Base-by-base conservation (phyloP, 1,140 invertebrate genomes). In the Brachionus asplanchnoidis region DNA sequence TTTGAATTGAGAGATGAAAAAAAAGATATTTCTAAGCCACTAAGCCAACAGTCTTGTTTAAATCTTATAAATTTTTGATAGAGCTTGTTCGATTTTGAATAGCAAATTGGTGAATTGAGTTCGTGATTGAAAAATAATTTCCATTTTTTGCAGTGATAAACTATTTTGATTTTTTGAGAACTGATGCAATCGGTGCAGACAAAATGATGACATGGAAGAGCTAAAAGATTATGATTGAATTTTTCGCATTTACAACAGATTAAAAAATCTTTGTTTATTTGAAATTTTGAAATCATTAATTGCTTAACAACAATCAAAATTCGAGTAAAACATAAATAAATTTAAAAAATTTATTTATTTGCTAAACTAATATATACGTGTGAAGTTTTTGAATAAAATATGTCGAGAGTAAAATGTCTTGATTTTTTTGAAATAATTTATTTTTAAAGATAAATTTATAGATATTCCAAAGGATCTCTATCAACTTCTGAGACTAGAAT, bases 381-480 rank as follows among this genome's bases (percentile, higher is more conserved):
- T 6, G 32, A 36, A 36, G 32, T 36, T 50, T 50, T 50, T 50
- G 46, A 50, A 14, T 50, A 14, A n/a, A n/a, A 14, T 50, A 50
- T 66, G 20, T 66, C 17, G 26, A 66, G 11, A 32, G 3, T 26
- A 26, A 66, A 66, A 66, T 23, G 60, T 32, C 26, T 26, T 12
- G 17, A 26, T 26, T 66, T 66, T 28, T 66, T 26, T 17, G 1
- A 6, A 66, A 23, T 66, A 17, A 32, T 66, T 66, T 66, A 53
- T 53, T 53, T 53, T 17, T 53, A 23, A 28, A 66, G 11, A 5
- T 36, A 32, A n/a, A n/a, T 75, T 65, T 83, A 83, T 28, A 83
- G 32, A 70, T 65, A 65, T 83, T 83, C 80, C 17, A 83, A 50
- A 36, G 80, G 80, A 66, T 83, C 80, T 26, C 56, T 20, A 20